phyloP scores from a whole-genome alignment of 2,113 vertebrate genomes.

The Mus spicilegus region DNA sequence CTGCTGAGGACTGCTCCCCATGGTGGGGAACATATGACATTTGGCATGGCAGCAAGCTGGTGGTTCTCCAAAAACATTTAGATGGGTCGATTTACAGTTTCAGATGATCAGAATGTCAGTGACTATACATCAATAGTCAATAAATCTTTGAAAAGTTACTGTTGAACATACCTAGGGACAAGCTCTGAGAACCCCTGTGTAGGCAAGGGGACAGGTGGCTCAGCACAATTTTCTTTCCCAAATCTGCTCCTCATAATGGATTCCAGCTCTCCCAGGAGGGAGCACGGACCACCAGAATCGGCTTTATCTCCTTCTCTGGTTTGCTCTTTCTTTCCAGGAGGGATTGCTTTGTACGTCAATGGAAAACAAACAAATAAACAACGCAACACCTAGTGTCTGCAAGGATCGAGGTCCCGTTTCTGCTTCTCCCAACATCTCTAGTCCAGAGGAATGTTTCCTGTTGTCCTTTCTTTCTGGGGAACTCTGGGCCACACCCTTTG shows the following conservation, averaged over 20 bases:
- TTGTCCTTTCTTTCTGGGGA: neutral
- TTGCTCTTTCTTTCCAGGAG: neutral
- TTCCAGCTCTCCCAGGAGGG: neutral
- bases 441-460: slow-evolving; percentile 9
- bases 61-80: neutral
- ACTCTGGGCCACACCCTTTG: neutral
- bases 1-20: neutral
- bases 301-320: neutral
- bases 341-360: neutral
- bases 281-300: neutral
- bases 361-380: neutral
- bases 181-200: neutral
- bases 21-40: neutral
- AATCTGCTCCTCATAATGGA: neutral
- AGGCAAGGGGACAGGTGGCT: neutral
- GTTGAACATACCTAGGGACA: neutral
- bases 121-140: neutral
- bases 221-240: neutral
- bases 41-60: neutral
- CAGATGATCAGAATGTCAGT: neutral
- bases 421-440: neutral
- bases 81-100: neutral
- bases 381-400: neutral
- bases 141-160: neutral
- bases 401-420: neutral